These are phyloP conservation scores for Pogonomyrmex barbatus DNA, from an alignment of 1,140 invertebrate genomes.

Conservation along the genomic window DNA sequence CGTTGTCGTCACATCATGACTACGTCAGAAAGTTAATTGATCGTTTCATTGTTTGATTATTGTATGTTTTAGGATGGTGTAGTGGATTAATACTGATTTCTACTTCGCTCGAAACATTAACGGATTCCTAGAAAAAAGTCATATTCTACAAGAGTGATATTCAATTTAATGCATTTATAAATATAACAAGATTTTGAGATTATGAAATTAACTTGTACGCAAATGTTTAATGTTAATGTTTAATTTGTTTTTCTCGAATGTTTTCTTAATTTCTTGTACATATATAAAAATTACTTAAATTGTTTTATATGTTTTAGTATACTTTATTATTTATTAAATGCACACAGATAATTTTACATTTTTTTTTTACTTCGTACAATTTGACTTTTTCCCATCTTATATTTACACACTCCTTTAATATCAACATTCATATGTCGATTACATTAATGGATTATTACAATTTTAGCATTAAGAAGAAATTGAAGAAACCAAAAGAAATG, in stretches of 20 bases:
- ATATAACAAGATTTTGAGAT: conserved; percentile 38
- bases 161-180: conserved; percentile 61
- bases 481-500: conserved; percentile 77
- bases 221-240: conserved; percentile 39
- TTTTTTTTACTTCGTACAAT: conserved; percentile 24
- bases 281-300: conserved; percentile 23
- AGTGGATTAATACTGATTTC: conserved; percentile 74
- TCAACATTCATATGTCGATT: background rate
- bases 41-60: conserved; percentile 70
- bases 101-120: conserved; percentile 65
- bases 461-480: conserved; percentile 80
- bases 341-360: conserved; percentile 12
- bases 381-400: conserved; percentile 37
- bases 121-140: conserved; percentile 60
- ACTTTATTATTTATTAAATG: conserved; percentile 53
- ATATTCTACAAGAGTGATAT: conserved; percentile 42
- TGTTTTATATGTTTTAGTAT: conserved; percentile 29
- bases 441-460: conserved; percentile 58
- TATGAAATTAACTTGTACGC: conserved; percentile 34
- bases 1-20: conserved; percentile 7
- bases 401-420: conserved; percentile 26
- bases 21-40: conserved; percentile 23
- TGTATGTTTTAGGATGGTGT: conserved; percentile 80
- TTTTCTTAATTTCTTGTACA: conserved; percentile 37
- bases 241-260: conserved; percentile 24